A percentile compares a stretch with the other conserved stretches of the same genome.
phyloP scores from a whole-genome alignment of 1,140 invertebrate genomes.

The Drosophila murphyi region DNA sequence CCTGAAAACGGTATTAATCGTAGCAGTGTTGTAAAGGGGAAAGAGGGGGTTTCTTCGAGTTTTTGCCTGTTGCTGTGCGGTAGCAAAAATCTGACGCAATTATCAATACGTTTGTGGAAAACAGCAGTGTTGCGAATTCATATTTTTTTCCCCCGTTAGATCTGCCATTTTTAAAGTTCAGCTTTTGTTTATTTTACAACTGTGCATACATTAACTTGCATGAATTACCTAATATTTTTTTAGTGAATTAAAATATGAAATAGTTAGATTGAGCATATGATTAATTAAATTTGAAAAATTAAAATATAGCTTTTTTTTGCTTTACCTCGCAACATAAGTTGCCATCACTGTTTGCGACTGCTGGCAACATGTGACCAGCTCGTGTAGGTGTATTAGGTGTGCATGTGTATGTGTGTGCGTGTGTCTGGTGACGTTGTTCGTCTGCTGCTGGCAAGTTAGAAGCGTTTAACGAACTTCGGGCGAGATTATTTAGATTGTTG shows the following conservation, averaged over 20 bases:
- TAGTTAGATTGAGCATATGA: too few relatives aligned
- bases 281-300: neutral
- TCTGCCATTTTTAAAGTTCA: neutral
- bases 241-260: too few relatives aligned
- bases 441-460: slow-evolving; percentile 17
- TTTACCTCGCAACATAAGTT: neutral
- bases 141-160: neutral
- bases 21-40: neutral
- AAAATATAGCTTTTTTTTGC: neutral
- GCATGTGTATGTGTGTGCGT: slow-evolving; percentile 17
- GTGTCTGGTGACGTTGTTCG: slow-evolving; percentile 62
- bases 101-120: slow-evolving; percentile 14
- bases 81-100: slow-evolving; percentile 54
- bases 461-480: slow-evolving; percentile 37
- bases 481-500: slow-evolving; percentile 14
- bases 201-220: too few relatives aligned
- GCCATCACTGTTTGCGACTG: slow-evolving; percentile 18
- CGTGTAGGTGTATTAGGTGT: slow-evolving; percentile 26
- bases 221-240: too few relatives aligned
- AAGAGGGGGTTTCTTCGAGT: slow-evolving; percentile 22
- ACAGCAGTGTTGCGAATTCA: neutral
- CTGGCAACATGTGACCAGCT: slow-evolving; percentile 64
- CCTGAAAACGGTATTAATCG: slow-evolving; percentile 24
- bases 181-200: neutral
- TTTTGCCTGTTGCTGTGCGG: slow-evolving; percentile 60